These are phyloP conservation scores for Hirtodrosophila histrioides DNA, from an alignment of 2,888 invertebrate genomes.

Conservation along the genomic window DNA sequence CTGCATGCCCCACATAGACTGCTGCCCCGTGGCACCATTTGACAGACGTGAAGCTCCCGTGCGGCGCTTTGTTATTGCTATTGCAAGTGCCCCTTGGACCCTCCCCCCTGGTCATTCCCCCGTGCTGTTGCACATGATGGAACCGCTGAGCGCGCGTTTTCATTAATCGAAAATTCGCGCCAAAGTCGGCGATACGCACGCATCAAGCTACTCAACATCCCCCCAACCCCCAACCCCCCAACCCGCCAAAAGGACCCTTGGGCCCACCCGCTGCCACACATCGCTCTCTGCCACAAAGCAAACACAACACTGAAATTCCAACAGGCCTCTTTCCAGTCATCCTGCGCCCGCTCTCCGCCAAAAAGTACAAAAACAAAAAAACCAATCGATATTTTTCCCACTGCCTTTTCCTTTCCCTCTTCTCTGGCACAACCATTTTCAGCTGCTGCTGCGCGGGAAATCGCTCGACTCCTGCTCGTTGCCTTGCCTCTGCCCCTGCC, in stretches of 20 bases:
- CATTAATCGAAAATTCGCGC: slow-evolving; percentile 79
- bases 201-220: not conserved
- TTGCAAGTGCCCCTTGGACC: slow-evolving; percentile 7
- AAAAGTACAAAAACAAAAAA: slow-evolving; percentile 26
- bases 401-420: slow-evolving; percentile 40
- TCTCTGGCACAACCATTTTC: slow-evolving; percentile 59
- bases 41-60: slow-evolving; percentile 30
- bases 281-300: slow-evolving; percentile 21
- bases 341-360: not conserved
- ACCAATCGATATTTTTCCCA: slow-evolving; percentile 70
- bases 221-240: not conserved
- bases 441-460: slow-evolving; percentile 51
- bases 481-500: not conserved
- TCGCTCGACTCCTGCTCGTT: slow-evolving; percentile 17
- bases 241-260: no score
- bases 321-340: slow-evolving; percentile 51
- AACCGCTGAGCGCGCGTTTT: slow-evolving; percentile 53
- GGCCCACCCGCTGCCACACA: not conserved
- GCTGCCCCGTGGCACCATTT: slow-evolving; percentile 10
- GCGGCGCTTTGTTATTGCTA: slow-evolving; percentile 23
- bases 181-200: slow-evolving; percentile 60
- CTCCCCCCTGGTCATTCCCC: slow-evolving; percentile 14
- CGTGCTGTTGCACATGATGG: slow-evolving; percentile 20
- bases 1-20: not conserved
- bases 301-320: slow-evolving; percentile 60